Base-by-base conservation (phyloP, 2,113 vertebrate species). In the Pseudolaguvia tuberculata region DNA sequence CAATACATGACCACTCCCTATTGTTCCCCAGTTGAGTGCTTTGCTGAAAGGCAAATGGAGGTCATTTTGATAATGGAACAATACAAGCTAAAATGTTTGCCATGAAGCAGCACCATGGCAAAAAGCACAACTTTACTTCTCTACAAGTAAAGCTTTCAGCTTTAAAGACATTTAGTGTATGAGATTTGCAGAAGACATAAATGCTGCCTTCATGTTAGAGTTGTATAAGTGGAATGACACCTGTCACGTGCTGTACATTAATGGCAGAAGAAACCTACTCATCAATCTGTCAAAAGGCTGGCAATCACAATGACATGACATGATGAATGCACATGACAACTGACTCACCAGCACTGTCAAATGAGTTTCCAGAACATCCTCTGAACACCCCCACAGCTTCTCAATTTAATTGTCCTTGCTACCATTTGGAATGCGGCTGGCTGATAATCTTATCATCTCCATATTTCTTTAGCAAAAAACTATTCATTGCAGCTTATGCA, bases 71-170 rank as follows among this genome's bases (percentile, higher is more conserved):
- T 78, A 75, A 67, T 29, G 45, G 67, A 72, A 82, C 82, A 83
- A 78, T 85, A 84, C 84, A 71, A 73, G 25, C 18, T 77, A 79
- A 80, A 82, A 81, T 79, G 73, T 84, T 80, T 70, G 80, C 79
- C 80, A 31, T 56, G 82, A 82, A 84, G 80, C 78, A 84, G 83
- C 76, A 79, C 86, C 84, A 83, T 84, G 85, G 77, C 82, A 84
- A 83, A 73, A 12, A 35, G 65, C 39, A 7, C n/a, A 6, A 39
- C 47, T 68, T 21, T 55, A 73, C 75, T 71, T 62, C 58, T 27
- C 29, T 82, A 51, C 70, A 68, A 70, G 31, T 79, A 83, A 76
- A 83, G 85, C 80, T 52, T 73, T 84, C 80, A 83, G 83, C 83
- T 50, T 51, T 59, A 59, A 73, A 35, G 50, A 50, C 47, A 58